phyloP scores from a whole-genome alignment of 2,888 invertebrate species.

The Dilophus febrilis region DNA sequence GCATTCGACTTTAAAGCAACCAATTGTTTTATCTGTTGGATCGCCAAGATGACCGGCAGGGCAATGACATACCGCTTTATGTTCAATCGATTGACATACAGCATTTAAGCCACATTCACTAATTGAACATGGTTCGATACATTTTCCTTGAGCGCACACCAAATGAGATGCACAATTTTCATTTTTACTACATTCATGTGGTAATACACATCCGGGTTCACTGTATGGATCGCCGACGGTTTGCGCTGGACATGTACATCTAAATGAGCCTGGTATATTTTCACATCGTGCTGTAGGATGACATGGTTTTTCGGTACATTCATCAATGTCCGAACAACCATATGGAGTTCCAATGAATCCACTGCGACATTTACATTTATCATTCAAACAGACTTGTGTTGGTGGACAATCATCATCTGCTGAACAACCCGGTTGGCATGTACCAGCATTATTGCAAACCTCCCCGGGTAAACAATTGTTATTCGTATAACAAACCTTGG shows the following conservation, averaged over 20 bases:
- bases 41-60: constrained; percentile 70
- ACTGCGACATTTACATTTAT: constrained; percentile 56
- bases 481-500: constrained; percentile 70
- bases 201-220: constrained; percentile 58
- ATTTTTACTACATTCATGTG: constrained; percentile 58
- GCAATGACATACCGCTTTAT: constrained; percentile 57
- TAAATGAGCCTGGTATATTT: constrained; percentile 64
- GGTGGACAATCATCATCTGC: constrained; percentile 62
- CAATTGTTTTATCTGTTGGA: constrained; percentile 53
- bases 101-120: constrained; percentile 62
- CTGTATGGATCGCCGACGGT: constrained; percentile 56
- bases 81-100: constrained; percentile 53
- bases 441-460: constrained; percentile 60
- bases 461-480: constrained; percentile 82
- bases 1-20: constrained; percentile 83
- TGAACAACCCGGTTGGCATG: constrained; percentile 69
- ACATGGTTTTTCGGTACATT: constrained; percentile 63
- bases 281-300: constrained; percentile 64
- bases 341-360: constrained; percentile 58
- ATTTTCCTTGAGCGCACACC: constrained; percentile 58
- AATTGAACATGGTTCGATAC: constrained; percentile 61
- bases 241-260: constrained; percentile 61
- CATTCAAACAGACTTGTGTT: constrained; percentile 58
- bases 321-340: constrained; percentile 68
- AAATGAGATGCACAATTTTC: constrained; percentile 58